These are phyloP conservation scores for Chloroceryle inda DNA, from an alignment of 2,797 vertebrate genomes.

Conservation along the genomic window DNA sequence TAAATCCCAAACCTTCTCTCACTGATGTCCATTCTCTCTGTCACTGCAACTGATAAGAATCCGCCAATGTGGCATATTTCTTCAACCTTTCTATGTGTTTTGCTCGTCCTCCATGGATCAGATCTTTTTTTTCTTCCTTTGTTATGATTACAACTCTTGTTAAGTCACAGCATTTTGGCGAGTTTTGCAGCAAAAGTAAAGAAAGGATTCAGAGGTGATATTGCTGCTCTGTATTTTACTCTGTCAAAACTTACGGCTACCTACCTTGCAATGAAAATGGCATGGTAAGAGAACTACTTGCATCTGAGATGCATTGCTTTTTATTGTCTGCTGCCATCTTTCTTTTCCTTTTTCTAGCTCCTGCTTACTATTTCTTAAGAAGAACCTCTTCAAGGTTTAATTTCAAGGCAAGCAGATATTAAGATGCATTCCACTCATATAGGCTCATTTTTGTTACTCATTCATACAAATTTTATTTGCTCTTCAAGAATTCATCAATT, in stretches of 20 bases:
- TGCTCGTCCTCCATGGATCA: constrained; percentile 2
- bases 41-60: background rate
- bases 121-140: constrained; percentile 10
- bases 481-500: constrained; percentile 8
- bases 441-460: background rate
- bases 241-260: background rate
- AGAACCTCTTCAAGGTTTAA: constrained; percentile 2
- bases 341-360: background rate
- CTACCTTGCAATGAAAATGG: background rate
- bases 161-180: background rate
- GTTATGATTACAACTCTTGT: background rate
- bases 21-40: background rate
- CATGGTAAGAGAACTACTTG: background rate
- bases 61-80: background rate
- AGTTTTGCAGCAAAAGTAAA: constrained; percentile 7
- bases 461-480: constrained; percentile 17
- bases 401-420: constrained; percentile 1
- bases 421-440: background rate
- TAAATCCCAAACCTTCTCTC: background rate
- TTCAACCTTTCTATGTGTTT: background rate
- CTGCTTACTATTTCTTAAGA: background rate
- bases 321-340: constrained; percentile 35
- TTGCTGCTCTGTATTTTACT: background rate
- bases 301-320: constrained; percentile 31
- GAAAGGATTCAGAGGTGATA: background rate